Evolutionary conservation across 1,140 invertebrate genomes (phyloP), one percentile per base, ranked within the genome.

Genomic region (Drosophila biarmipes): DNA sequence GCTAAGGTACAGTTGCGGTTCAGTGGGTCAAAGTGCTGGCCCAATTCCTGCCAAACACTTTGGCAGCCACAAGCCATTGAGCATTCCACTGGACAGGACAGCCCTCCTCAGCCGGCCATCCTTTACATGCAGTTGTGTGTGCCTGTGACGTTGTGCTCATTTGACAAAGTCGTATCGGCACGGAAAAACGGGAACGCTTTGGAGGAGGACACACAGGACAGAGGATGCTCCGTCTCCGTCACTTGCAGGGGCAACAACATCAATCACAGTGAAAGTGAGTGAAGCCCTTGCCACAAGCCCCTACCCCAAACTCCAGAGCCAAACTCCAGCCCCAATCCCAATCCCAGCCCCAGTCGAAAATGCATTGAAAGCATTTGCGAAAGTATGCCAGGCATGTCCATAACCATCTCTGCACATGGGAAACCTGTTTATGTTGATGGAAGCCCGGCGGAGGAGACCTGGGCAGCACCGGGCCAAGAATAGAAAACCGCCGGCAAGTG

Each of bases 221-320:
- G 17, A 43, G 10, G 45, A 49, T 27, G 4, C 42, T 17, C 4
- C n/a, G 27, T 11, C 27, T 57, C 48, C 69, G 78, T 73, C 78
- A 69, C 57, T 80, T 53, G 68, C 78, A 64, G 54, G 61, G 75
- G 71, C 61, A 82, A 63, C 66, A 66, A 84, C 80, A 79, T 85
- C 67, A 84, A 85, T 85, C 80, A 85, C 73, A 76, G 75, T 57
- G 67, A 84, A 79, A 84, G 80, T 79, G 71, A 73, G 62, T 61
- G 55, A 14, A 73, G 64, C 37, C 10, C 31, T 51, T 37, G 19
- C 17, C 27, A 21, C 12, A 11, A 77, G 55, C 57, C 1, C 27
- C 6, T 7, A 29, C 8, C 17, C 2, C 11, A 42, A 19, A 19
- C 15, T 8, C 40, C 8, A 15, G n/a, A n/a, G n/a, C 2, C 11